Evolutionary conservation across 2,113 vertebrate species (phyloP), one percentile per base, ranked within the genome.

Genomic region (Erinaceus europaeus): DNA sequence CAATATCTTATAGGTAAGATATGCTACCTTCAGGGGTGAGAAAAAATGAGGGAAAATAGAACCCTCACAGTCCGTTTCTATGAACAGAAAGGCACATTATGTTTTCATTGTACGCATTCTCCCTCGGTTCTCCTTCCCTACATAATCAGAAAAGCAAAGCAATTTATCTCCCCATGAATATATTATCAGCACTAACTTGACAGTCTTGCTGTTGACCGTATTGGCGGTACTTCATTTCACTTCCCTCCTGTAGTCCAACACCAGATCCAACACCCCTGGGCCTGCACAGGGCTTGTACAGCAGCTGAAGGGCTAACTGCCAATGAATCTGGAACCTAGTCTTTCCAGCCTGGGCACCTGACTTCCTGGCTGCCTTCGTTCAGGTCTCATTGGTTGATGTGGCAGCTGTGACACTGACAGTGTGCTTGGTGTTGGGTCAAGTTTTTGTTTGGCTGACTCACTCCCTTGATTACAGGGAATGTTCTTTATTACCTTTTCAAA

Each of bases 271-370:
- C 29, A 7, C 90, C 92, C 61, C 23, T 46, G 93, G 90, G 93
- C 81, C 76, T 78, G 67, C 0, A 1, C 14, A 38, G 40, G 74
- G 84, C 82, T 87, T 50, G 3, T 71, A 59, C 0, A 8, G 94
- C 94, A 96, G 88, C 95, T 94, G 95, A 94, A 95, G 77, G 94
- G 90, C 90, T 88, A 90, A 90, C 84, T 93, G 92, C 92, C 94
- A 94, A 61, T 11, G 88, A 53, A 90, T 90, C 88, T 94, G 94
- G 92, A 93, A 85, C 82, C 34, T 40, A 34, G 36, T 67, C 90
- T 81, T 93, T 94, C 94, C 93, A 95, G 71, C 42, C 77, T 42
- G 72, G 32, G 92, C 95, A 96, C 93, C 97, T 97, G 95, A 96
- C 86, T 93, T 95, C 90, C 94, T 91, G 92, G 69, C 84, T 44